Conservation (phyloP, 2,888 invertebrate genomes). For the Andrena haemorrhoa region DNA sequence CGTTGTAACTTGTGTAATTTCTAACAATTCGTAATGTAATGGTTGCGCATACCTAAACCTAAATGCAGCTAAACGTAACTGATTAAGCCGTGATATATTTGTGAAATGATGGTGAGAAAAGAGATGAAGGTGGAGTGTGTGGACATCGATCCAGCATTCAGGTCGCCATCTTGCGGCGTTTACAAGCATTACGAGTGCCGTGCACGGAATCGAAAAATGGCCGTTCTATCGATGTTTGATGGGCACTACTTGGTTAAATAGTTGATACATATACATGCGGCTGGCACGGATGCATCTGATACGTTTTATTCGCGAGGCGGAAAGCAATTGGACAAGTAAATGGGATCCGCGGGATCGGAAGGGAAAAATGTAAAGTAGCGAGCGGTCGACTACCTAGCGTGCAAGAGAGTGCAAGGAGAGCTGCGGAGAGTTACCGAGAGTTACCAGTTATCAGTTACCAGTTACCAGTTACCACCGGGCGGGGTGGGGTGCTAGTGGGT, state of each 20-base stretch:
- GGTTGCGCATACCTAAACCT: neutral
- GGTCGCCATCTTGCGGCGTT: conserved; percentile 67
- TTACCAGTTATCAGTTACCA: too few relatives aligned
- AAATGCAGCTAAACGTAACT: neutral
- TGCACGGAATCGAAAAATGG: conserved; percentile 75
- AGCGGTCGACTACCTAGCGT: neutral
- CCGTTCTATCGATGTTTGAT: conserved; percentile 74
- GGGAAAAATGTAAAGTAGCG: conserved; percentile 1
- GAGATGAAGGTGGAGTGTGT: conserved; percentile 10
- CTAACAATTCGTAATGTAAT: too few relatives aligned
- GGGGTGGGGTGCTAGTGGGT: conserved; percentile 28
- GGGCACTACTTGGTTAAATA: conserved; percentile 38
- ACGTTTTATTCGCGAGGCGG: conserved; percentile 25
- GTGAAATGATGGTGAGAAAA: conserved; percentile 37
- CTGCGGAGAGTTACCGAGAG: too few relatives aligned
- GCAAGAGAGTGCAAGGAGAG: neutral
- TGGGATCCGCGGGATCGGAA: conserved; percentile 12
- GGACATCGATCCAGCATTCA: conserved; percentile 66
- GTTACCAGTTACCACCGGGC: neutral
- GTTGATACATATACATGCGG: neutral
- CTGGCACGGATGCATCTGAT: conserved; percentile 37
- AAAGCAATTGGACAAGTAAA: conserved; percentile 40
- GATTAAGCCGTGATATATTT: conserved; percentile 38
- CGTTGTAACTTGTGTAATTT: neutral
- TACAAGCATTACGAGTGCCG: conserved; percentile 56